A percentile compares a stretch with the other conserved stretches of the same genome.
These are phyloP conservation scores for Napeogenes sylphis DNA, from an alignment of 2,888 invertebrate genomes.

Conservation along the genomic window DNA sequence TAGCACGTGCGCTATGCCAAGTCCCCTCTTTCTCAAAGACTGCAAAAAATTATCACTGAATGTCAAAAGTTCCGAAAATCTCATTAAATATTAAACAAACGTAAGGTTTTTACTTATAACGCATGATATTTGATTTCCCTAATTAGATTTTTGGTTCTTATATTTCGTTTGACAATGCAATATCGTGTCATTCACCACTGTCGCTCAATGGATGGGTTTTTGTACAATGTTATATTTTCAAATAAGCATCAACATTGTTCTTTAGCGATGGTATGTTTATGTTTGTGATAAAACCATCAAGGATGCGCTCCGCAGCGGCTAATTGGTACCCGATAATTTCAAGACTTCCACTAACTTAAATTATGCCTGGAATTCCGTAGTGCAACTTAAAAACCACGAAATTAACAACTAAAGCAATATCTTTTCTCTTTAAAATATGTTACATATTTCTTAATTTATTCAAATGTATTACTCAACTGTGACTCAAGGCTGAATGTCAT, in stretches of 20 bases:
- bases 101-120: conserved; percentile 17
- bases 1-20: conserved; percentile 24
- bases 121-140: conserved; percentile 41
- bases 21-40: neutral
- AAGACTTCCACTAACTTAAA: conserved; percentile 24
- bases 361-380: conserved; percentile 15
- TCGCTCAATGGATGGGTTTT: conserved; percentile 32
- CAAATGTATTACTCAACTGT: no score
- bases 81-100: conserved; percentile 24
- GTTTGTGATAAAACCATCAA: conserved; percentile 28
- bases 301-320: conserved; percentile 24
- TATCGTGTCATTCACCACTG: conserved; percentile 30
- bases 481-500: no score
- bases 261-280: conserved; percentile 34
- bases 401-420: neutral
- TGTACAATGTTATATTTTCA: conserved; percentile 34
- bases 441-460: no score
- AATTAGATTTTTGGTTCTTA: conserved; percentile 42
- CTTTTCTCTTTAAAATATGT: no score
- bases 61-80: conserved; percentile 20
- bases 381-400: conserved; percentile 3
- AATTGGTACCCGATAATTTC: conserved; percentile 37
- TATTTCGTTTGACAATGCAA: conserved; percentile 33
- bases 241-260: conserved; percentile 35
- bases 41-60: conserved; percentile 16